Base-by-base conservation (phyloP, 2,797 vertebrate species). In the Cuculus canorus region DNA sequence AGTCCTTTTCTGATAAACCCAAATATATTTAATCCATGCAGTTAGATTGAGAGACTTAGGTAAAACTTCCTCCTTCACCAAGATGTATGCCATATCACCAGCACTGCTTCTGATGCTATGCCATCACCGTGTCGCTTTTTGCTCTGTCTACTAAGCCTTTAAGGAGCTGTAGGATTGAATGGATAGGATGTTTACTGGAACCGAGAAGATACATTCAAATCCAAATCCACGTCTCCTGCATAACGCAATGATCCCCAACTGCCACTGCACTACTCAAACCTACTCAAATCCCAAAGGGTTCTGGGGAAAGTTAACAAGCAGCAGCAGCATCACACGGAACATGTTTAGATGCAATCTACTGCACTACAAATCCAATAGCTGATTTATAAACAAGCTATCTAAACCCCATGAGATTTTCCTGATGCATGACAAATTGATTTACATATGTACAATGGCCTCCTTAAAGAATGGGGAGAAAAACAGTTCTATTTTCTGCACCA, bases 261-360 rank as follows among this genome's bases (percentile, higher is more conserved):
- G 30, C 17, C 53, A 39, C 23, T 37, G 65, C 33, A 32, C 24
- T 15, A 16, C 32, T 43, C 53, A 45, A 30, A 45, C 7, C 19
- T 28, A 0, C n/a, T n/a, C n/a, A n/a, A n/a, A n/a, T 47, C 82
- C 35, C 63, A 68, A 25, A 75, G 28, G 4, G 0, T 60, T 78
- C 35, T 68, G 54, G 19, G 48, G 16, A 59, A 41, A 68, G 30
- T 8, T 56, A 82, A 39, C 28, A 23, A 39, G 11, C 82, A 76
- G 13, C 32, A 79, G 11, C 82, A 72, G 14, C n/a, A 82, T 24
- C 48, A 24, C 33, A 21, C 5, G 19, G 33, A 56, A 41, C 14
- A 25, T 3, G 4, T 43, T 69, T 21, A 65, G 41, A 25, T 72
- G 25, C 35, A 79, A 30, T 35, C 25, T 43, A 53, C 0, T 82